Conservation (phyloP, 2,113 vertebrate species). For the Trogon surrucura region DNA sequence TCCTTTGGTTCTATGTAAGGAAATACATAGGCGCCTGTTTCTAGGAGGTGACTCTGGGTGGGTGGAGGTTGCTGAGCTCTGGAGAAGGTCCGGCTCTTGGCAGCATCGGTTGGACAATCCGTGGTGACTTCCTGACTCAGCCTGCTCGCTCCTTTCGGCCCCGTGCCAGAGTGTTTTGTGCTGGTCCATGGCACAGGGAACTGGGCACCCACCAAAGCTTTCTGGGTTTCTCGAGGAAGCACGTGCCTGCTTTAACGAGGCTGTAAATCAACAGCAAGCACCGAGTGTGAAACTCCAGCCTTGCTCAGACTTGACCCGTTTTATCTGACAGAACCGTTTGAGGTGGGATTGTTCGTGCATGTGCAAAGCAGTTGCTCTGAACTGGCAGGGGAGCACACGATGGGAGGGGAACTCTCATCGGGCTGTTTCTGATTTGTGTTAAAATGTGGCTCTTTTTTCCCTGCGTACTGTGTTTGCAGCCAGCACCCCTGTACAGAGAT, state of each 20-base stretch:
- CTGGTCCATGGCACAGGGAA: fast-evolving
- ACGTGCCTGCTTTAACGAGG: not conserved
- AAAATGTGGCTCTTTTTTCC: not conserved
- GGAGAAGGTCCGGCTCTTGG: not conserved
- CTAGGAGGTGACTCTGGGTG: not conserved
- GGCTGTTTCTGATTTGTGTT: not conserved
- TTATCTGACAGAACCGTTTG: not conserved
- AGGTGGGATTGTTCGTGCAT: not conserved
- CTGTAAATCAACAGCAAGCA: not conserved
- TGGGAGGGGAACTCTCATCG: not conserved
- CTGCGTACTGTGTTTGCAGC: not conserved
- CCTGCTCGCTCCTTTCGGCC: fast-evolving
- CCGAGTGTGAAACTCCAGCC: fast-evolving
- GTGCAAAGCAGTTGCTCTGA: not conserved
- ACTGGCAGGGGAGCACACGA: not conserved
- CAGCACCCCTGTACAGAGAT: fast-evolving
- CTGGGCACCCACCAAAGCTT: not conserved
- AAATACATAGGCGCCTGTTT: not conserved
- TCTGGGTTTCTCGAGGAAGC: not conserved
- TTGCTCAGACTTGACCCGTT: slow-evolving; percentile 22
- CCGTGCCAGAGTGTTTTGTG: fast-evolving
- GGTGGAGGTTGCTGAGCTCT: not conserved
- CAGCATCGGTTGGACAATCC: fast-evolving
- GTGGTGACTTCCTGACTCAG: fast-evolving
- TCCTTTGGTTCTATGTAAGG: not conserved